Conservation (phyloP, 2,888 invertebrate genomes). For the Apomyelois bistriatella region DNA sequence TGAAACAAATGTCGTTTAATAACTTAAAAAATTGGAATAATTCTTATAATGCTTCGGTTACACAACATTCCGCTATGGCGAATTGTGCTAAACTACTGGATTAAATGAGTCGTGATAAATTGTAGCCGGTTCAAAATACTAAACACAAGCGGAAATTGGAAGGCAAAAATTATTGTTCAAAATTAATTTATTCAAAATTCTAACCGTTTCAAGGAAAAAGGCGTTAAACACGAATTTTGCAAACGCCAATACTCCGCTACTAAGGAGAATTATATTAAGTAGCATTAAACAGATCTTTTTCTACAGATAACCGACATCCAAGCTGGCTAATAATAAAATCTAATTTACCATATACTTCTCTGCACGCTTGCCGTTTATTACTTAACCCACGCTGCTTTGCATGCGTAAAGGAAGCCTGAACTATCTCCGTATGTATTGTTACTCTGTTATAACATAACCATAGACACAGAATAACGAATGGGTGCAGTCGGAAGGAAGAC, state of each 20-base stretch:
- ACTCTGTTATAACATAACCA: constrained; percentile 6
- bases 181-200: too few relatives aligned
- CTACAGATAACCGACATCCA: too few relatives aligned
- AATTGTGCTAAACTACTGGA: constrained; percentile 30
- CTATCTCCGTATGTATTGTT: constrained; percentile 21
- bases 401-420: constrained; percentile 22
- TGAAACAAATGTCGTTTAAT: constrained; percentile 4
- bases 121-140: constrained; percentile 7
- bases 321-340: too few relatives aligned
- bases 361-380: background rate
- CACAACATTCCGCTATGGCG: constrained; percentile 21
- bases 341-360: too few relatives aligned
- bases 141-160: constrained; percentile 1
- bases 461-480: constrained; percentile 19
- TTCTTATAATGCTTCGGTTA: constrained; percentile 20
- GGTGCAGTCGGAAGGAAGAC: constrained; percentile 35
- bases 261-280: too few relatives aligned
- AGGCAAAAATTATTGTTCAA: background rate
- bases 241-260: too few relatives aligned
- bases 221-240: too few relatives aligned
- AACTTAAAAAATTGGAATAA: constrained; percentile 17
- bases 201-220: too few relatives aligned
- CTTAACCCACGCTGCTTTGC: background rate
- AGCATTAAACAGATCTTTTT: too few relatives aligned
- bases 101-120: constrained; percentile 30